Evolutionary conservation across 2,888 invertebrate species (phyloP).

Genomic region (Nemapogon koenigi): DNA sequence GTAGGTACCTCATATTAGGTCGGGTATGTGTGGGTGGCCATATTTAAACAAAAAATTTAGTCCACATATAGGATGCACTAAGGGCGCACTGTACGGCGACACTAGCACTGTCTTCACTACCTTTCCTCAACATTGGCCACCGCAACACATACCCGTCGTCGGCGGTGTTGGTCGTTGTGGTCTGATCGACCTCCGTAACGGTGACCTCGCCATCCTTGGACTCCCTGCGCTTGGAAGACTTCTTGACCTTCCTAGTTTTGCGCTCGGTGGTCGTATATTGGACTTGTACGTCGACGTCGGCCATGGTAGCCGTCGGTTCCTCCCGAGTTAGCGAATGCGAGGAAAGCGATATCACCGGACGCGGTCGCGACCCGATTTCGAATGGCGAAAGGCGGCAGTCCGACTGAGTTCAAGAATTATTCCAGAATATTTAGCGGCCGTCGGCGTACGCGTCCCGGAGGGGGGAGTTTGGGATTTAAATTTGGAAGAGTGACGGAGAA

Average conservation of each 20-base stretch:
- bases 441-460: constrained; percentile 34
- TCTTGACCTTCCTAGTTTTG: constrained; percentile 90
- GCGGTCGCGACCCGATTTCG: constrained; percentile 65
- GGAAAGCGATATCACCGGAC: constrained; percentile 49
- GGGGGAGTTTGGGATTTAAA: constrained; percentile 63
- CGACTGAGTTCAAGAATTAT: constrained; percentile 57
- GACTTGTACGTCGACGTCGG: constrained; percentile 90
- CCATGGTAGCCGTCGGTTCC: constrained; percentile 67
- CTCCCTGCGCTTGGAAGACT: constrained; percentile 80
- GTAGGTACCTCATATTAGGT: constrained; percentile 52
- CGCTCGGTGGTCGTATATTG: constrained; percentile 85
- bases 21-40: constrained; percentile 65
- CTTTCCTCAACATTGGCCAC: constrained; percentile 45
- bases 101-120: constrained; percentile 34
- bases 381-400: constrained; percentile 58
- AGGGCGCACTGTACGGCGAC: constrained; percentile 18
- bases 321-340: constrained; percentile 26
- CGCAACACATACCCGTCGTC: constrained; percentile 87
- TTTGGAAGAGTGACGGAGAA: constrained; percentile 65
- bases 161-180: constrained; percentile 68
- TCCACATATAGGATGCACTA: constrained; percentile 22
- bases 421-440: constrained; percentile 58
- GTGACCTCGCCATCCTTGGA: constrained; percentile 79
- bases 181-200: constrained; percentile 81
- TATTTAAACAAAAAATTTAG: constrained; percentile 17